A percentile compares a stretch with the other conserved stretches of the same genome.
These are phyloP conservation scores for Scalopus aquaticus DNA, from an alignment of 2,113 vertebrate genomes.

Conservation along the genomic window DNA sequence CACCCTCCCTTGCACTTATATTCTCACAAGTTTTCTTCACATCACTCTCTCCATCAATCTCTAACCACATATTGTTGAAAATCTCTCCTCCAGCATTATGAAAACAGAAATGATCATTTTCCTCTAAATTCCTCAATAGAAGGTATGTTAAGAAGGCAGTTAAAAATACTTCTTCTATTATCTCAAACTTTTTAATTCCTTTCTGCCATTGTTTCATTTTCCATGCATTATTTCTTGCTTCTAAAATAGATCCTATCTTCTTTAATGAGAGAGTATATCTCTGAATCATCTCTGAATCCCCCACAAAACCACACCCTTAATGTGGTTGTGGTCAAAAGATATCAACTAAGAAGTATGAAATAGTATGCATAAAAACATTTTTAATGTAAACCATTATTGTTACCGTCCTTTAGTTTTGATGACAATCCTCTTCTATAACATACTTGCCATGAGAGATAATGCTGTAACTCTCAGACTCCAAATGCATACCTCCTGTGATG, in stretches of 20 bases:
- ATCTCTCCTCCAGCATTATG: neutral
- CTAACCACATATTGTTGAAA: neutral
- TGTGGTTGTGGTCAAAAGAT: neutral
- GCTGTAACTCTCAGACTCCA: neutral
- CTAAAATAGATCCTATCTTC: neutral
- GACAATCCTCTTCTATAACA: neutral
- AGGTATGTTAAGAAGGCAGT: neutral
- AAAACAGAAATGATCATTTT: slow-evolving; percentile 8
- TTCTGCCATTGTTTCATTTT: neutral
- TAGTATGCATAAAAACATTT: neutral
- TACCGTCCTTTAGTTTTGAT: neutral
- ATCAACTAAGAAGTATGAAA: neutral
- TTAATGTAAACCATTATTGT: neutral
- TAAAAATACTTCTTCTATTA: neutral
- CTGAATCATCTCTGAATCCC: neutral
- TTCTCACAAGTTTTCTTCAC: neutral
- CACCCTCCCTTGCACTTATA: neutral
- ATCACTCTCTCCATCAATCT: neutral
- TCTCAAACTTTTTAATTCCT: neutral
- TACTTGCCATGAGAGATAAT: neutral
- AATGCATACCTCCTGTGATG: neutral
- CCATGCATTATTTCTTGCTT: neutral
- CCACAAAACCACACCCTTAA: neutral
- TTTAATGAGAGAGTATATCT: neutral
- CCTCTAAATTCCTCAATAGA: neutral